phyloP scores from a whole-genome alignment of 2,113 vertebrate species.

The Amblyopsis rosae region DNA sequence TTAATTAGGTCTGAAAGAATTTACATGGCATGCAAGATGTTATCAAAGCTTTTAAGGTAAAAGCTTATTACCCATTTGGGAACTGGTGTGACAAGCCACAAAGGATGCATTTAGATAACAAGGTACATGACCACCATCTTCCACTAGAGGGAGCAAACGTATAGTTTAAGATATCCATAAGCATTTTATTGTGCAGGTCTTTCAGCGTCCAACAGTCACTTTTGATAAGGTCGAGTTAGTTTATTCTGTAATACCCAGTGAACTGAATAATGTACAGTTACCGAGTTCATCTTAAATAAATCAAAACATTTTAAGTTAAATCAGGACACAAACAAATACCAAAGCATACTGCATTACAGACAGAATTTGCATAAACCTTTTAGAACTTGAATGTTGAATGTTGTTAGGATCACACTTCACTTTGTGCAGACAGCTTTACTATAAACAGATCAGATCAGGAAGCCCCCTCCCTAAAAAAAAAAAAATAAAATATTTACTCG shows the following conservation, averaged over 20 bases:
- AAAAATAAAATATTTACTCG: slow-evolving; percentile 21
- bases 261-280: not conserved
- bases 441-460: slow-evolving; percentile 11
- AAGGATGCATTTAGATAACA: slow-evolving; percentile 36
- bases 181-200: not conserved
- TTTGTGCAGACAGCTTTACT: not conserved
- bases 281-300: slow-evolving; percentile 10
- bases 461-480: slow-evolving; percentile 1
- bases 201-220: slow-evolving; percentile 15
- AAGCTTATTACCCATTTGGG: slow-evolving; percentile 29
- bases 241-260: slow-evolving; percentile 22
- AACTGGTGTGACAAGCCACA: slow-evolving; percentile 42
- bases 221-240: slow-evolving; percentile 1
- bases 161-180: slow-evolving; percentile 37
- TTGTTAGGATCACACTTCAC: not conserved
- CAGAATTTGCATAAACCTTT: not conserved
- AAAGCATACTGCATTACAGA: slow-evolving; percentile 5
- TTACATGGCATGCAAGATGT: slow-evolving; percentile 14
- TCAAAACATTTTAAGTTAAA: slow-evolving; percentile 11
- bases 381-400: not conserved
- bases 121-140: not conserved
- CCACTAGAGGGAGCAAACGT: slow-evolving; percentile 75
- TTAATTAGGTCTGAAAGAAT: slow-evolving; percentile 48
- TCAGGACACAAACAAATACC: slow-evolving; percentile 23
- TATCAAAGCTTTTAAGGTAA: slow-evolving; percentile 21